These are phyloP conservation scores for Tortricodes alternella DNA, from an alignment of 2,888 invertebrate species.

Conservation along the genomic window DNA sequence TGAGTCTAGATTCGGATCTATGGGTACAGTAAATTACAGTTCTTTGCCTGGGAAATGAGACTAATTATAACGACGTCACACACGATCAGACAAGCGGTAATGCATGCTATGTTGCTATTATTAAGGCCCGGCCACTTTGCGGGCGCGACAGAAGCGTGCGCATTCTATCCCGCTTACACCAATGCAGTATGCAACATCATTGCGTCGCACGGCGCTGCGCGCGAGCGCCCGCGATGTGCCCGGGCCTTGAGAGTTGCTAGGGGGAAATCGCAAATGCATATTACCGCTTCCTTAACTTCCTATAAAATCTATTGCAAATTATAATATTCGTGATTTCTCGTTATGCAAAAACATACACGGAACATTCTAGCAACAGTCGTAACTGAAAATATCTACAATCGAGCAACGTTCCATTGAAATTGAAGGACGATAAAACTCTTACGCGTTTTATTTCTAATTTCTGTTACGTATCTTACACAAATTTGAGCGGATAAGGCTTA, in stretches of 20 bases:
- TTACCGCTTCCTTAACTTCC: constrained; percentile 38
- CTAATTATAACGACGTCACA: constrained; percentile 34
- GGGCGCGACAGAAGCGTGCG: too few relatives aligned
- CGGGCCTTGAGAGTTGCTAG: too few relatives aligned
- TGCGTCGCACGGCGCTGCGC: too few relatives aligned
- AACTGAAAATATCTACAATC: constrained; percentile 14
- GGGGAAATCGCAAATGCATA: constrained; percentile 40
- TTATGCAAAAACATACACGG: constrained; percentile 21
- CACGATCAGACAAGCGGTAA: constrained; percentile 39
- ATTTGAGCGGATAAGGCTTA: too few relatives aligned
- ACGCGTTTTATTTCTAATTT: not conserved
- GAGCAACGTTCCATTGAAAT: not conserved
- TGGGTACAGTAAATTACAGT: constrained; percentile 2
- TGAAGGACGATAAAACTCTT: not conserved
- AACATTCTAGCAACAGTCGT: constrained; percentile 28
- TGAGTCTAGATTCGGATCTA: constrained; percentile 24
- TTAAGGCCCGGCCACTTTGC: too few relatives aligned
- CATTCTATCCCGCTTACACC: too few relatives aligned
- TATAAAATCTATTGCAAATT: constrained; percentile 36
- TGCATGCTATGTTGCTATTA: constrained; percentile 40
- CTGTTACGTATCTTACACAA: not conserved
- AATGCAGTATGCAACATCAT: too few relatives aligned
- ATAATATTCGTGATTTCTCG: constrained; percentile 36
- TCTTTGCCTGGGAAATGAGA: constrained; percentile 5
- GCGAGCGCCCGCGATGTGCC: too few relatives aligned